phyloP scores from a whole-genome alignment of 2,797 vertebrate genomes.

The Scyliorhinus canicula region DNA sequence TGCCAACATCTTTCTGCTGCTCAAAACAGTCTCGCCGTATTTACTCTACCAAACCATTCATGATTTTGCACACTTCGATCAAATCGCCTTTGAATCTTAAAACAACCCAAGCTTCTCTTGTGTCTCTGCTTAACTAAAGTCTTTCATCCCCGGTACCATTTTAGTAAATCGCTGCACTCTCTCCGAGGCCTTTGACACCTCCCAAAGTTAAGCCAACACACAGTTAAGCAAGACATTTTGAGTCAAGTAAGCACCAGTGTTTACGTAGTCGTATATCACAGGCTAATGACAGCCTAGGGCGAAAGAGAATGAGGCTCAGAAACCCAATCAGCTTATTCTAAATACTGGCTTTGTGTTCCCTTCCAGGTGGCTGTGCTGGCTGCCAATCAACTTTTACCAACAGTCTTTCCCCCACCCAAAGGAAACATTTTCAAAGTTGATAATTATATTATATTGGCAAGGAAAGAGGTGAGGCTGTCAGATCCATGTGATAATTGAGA shows the following conservation, averaged over 20 bases:
- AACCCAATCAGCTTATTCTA: background rate
- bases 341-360: background rate
- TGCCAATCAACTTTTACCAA: background rate
- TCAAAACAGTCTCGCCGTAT: background rate
- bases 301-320: background rate
- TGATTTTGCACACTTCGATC: background rate
- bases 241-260: background rate
- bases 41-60: background rate
- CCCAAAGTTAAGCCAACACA: background rate
- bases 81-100: background rate
- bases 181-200: background rate
- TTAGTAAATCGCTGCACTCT: background rate
- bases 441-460: background rate
- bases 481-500: background rate
- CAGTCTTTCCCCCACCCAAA: background rate
- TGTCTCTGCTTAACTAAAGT: background rate
- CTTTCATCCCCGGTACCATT: background rate
- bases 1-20: background rate
- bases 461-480: background rate
- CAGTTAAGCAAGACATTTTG: background rate
- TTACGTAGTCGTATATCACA: background rate
- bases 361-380: background rate
- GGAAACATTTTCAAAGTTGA: background rate
- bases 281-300: background rate
- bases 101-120: background rate